Base-by-base conservation (phyloP, 2,888 invertebrate genomes). In the Rambutsinella grinnellia region DNA sequence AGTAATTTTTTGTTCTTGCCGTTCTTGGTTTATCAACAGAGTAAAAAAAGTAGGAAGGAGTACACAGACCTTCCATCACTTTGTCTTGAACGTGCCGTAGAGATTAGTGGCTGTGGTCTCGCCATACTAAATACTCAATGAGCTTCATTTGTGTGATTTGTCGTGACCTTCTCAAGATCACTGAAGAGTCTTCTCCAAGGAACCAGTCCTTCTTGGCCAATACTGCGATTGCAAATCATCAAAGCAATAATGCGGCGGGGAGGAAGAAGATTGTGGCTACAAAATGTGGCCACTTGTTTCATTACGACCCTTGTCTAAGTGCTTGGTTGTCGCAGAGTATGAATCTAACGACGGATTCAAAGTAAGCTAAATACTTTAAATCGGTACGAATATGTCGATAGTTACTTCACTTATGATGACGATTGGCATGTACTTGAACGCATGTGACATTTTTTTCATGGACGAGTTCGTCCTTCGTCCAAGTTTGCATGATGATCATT, bases 131-230 rank as follows among this genome's bases (percentile, higher is more conserved):
- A 13, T 74, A 58, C 60, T 76, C 69, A 77, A 79, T 79, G 79
- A 72, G 79, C 70, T 79, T 76, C 66, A 68, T 79, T 72, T 79
- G 79, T 65, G 72, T 72, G 54, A 79, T 79, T 72, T 79, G 79
- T 65, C 72, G 79, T 56, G 79, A 79, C 66, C 75, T 67, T 56
- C 70, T 78, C 28, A 78, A 74, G 51, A 65, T 54, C 60, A 66
- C 27, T 66, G 63, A 71, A 36, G 74, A 78, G 19, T 74, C 54
- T 27, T 60, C 61, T 61, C 46, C 65, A 58, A 62, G 47, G 27
- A 44, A 60, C 19, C 56, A 65, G 17, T 47, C 61, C 19, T 36
- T 36, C 6, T 8, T 13, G 5, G 36, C 36, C 5, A 36, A 36
- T 36, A 36, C 36, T 36, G 36, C 6, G 36, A 68, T 36, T 68